These are phyloP conservation scores for Patagioenas fasciata DNA, from an alignment of 2,113 vertebrate genomes.

Conservation along the genomic window DNA sequence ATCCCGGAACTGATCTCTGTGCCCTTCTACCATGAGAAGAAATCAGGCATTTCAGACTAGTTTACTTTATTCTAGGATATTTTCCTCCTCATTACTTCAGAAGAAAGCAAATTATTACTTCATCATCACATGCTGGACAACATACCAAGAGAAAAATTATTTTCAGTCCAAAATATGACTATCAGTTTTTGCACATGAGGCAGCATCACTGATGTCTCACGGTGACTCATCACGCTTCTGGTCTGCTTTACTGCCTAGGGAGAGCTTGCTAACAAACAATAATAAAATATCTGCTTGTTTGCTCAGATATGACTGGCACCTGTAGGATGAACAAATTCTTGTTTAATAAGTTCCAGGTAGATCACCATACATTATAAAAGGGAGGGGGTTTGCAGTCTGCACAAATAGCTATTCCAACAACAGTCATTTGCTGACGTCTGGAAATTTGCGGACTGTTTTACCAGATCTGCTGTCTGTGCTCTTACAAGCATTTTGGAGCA, in stretches of 20 bases:
- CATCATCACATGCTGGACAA: conserved; percentile 43
- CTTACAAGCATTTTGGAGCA: not conserved
- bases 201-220: not conserved
- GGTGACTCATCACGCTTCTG: conserved; percentile 9
- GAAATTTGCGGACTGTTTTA: conserved; percentile 23
- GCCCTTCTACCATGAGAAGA: not conserved
- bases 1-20: not conserved
- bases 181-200: conserved; percentile 8
- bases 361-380: not conserved
- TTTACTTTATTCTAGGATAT: conserved; percentile 10
- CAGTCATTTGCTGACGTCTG: not conserved
- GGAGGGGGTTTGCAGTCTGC: not conserved
- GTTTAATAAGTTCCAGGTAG: not conserved
- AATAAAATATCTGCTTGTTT: not conserved
- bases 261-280: not conserved
- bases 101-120: not conserved
- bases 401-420: not conserved
- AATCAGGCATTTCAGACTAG: not conserved
- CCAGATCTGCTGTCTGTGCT: not conserved
- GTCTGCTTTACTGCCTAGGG: not conserved
- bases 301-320: not conserved
- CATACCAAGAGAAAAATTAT: not conserved
- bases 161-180: conserved; percentile 4
- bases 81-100: not conserved
- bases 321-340: not conserved